Percentiles rank a stretch among this genome's conserved stretches.
These are phyloP conservation scores for Sebastes fasciatus DNA, from an alignment of 2,113 vertebrate genomes.

Conservation along the genomic window DNA sequence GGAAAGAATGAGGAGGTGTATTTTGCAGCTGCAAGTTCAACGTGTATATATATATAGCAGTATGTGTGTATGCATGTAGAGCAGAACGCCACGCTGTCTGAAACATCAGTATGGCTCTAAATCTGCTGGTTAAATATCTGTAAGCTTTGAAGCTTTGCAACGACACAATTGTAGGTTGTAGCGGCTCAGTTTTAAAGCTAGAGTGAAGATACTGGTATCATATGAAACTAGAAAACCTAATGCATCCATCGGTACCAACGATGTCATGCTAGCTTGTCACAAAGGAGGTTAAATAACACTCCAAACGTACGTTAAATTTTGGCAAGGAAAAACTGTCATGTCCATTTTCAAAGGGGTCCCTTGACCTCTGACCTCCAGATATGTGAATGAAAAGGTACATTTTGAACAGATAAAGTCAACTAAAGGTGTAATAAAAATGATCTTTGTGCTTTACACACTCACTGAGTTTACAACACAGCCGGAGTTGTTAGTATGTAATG, in stretches of 20 bases:
- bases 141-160: not conserved
- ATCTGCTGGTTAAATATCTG: not conserved
- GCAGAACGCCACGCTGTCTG: not conserved
- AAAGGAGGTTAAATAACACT: too few relatives aligned
- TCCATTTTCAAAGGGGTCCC: too few relatives aligned
- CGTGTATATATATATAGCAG: too few relatives aligned
- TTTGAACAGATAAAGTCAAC: not conserved
- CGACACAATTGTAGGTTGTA: not conserved
- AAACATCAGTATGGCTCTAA: constrained; percentile 10
- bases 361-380: too few relatives aligned
- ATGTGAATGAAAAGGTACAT: too few relatives aligned
- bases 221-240: too few relatives aligned
- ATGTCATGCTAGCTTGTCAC: too few relatives aligned
- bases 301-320: too few relatives aligned
- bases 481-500: constrained; percentile 13
- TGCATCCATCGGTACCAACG: too few relatives aligned
- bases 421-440: not conserved
- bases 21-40: constrained; percentile 25
- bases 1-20: constrained; percentile 7
- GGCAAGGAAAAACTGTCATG: too few relatives aligned
- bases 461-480: not conserved
- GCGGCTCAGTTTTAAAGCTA: too few relatives aligned
- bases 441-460: not conserved
- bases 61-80: not conserved
- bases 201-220: too few relatives aligned